These are phyloP conservation scores for Plutomurus gul DNA, from an alignment of 1,140 invertebrate genomes.

Conservation along the genomic window DNA sequence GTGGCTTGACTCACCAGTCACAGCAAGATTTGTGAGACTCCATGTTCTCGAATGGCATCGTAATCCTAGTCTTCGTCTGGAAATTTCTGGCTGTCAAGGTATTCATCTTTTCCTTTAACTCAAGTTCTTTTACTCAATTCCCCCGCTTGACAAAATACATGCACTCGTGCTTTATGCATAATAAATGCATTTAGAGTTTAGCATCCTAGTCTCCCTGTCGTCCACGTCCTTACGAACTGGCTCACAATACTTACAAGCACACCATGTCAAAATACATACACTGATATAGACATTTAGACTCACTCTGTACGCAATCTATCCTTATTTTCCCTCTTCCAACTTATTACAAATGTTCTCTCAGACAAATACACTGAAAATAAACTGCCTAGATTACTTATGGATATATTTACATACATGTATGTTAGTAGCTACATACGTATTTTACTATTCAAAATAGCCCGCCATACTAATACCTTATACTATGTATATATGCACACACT, in stretches of 20 bases:
- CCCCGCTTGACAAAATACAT: no score
- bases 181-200: not conserved
- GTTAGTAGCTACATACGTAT: no score
- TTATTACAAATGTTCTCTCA: no score
- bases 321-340: not conserved
- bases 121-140: no score
- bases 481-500: no score
- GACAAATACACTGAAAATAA: no score
- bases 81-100: slow-evolving; percentile 66
- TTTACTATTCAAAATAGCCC: no score
- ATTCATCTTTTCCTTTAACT: slow-evolving; percentile 40
- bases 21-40: slow-evolving; percentile 63
- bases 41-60: slow-evolving; percentile 63
- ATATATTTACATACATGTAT: no score
- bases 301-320: not conserved
- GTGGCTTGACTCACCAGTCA: slow-evolving; percentile 60
- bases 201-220: not conserved
- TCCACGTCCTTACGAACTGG: not conserved
- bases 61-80: slow-evolving; percentile 64
- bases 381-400: no score
- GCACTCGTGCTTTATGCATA: not conserved
- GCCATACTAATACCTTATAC: no score
- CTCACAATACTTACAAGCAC: not conserved
- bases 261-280: not conserved
- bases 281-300: not conserved